Conservation (phyloP, 1,140 invertebrate genomes). For the Cherax destructor region DNA sequence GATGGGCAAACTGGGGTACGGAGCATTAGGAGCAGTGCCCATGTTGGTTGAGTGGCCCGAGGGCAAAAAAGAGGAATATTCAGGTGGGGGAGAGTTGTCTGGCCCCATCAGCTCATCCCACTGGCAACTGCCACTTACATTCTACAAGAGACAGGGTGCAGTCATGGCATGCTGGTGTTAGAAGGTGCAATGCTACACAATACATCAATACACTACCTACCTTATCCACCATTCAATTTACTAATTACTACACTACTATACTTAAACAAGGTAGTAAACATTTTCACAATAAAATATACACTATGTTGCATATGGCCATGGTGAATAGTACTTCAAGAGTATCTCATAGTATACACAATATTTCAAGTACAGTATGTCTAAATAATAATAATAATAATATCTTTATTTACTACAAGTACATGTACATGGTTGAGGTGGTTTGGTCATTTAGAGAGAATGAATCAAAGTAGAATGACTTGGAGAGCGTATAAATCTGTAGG, state of each 20-base stretch:
- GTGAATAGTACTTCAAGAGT: no score
- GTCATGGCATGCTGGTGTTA: not conserved
- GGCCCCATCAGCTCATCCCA: conserved; percentile 58
- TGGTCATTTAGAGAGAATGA: no score
- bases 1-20: conserved; percentile 72
- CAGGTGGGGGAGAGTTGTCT: conserved; percentile 63
- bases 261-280: not conserved
- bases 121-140: conserved; percentile 49
- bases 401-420: no score
- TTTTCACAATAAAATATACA: not conserved
- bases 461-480: no score
- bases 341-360: no score
- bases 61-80: conserved; percentile 60
- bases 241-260: not conserved
- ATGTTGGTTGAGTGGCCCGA: conserved; percentile 36
- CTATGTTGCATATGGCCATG: no score
- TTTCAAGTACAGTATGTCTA: no score
- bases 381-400: no score
- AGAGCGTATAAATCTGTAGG: no score
- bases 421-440: no score
- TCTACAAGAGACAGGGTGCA: conserved; percentile 28
- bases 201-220: not conserved
- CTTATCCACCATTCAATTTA: not conserved
- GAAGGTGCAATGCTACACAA: not conserved
- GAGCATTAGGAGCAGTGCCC: conserved; percentile 44